A percentile compares a stretch with the other conserved stretches of the same genome.
Conservation (phyloP, 2,113 vertebrate species). For the Nothocercus julius region DNA sequence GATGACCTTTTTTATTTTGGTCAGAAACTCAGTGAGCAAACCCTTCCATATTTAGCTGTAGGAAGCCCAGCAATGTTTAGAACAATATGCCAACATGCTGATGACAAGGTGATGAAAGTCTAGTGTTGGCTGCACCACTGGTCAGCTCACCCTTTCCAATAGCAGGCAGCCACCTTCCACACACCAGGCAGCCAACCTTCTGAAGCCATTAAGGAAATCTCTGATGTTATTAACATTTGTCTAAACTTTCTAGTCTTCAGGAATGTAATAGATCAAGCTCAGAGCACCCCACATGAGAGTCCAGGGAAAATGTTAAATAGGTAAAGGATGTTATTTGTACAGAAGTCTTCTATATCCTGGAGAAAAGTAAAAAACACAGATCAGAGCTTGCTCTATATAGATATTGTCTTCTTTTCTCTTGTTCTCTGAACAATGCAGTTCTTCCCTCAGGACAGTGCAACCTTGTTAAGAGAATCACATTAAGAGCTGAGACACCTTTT, state of each 20-base stretch:
- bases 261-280: neutral
- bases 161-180: no score
- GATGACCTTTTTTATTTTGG: neutral
- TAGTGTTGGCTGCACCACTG: neutral
- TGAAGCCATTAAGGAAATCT: neutral
- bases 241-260: neutral
- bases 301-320: neutral
- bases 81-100: neutral
- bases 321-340: neutral
- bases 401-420: neutral
- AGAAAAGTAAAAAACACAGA: neutral
- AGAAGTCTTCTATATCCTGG: neutral
- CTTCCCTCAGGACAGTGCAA: neutral
- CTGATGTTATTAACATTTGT: neutral
- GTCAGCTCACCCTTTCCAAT: neutral
- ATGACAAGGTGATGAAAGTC: neutral
- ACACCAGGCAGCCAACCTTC: neutral
- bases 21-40: neutral
- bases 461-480: rapidly evolving
- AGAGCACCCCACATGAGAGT: neutral
- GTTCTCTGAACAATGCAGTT: neutral
- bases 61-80: neutral
- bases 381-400: neutral
- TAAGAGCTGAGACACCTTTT: neutral
- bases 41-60: neutral